Evolutionary conservation across 2,113 vertebrate genomes (phyloP), one percentile per base, ranked within the genome.

Genomic region (Jaculus jaculus): DNA sequence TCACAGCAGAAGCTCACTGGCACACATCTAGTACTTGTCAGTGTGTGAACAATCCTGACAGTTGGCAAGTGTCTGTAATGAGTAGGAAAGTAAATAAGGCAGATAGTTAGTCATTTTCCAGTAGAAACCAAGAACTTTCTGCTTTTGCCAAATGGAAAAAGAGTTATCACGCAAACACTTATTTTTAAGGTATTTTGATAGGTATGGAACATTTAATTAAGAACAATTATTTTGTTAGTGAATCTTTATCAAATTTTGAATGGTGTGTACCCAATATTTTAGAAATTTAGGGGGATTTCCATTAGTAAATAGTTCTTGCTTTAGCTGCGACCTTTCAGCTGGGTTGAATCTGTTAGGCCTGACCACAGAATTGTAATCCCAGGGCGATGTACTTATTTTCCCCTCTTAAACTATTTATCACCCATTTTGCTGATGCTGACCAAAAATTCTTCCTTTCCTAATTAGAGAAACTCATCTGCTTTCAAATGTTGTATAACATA

Each of bases 41-140:
- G 24, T 37, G 5, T 61, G n/a, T 77, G 93, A 95, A 24, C 58
- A 68, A 21, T 37, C 82, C 37, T 79, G 73, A 24, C 24, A 61
- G 71, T 39, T 71, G 32, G 61, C 51, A 81, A 42, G 6, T 34
- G 32, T 16, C 87, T 95, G 93, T 90, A 78, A 94, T 85, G 90
- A 78, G 75, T 2, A 95, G 78, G 79, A 95, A 92, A 93, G 65
- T 72, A 92, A 95, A 90, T 78, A 90, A 91, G 95, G 74, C 81
- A 77, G 90, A 86, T 93, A 85, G 77, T 85, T 80, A 66, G 66
- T 95, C 12, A 93, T 86, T 97, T 97, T 96, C 97, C 96, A 94
- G 60, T 89, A 93, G 90, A 96, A 96, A 95, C 93, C 74, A 90
- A 93, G 42, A 79, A 26, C 78, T 80, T 89, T 95, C 94, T 92